Evolutionary conservation across 37 sponge, comb jelly and placozoan genomes (phyloP).

Genomic region (Haliclona indistincta): DNA sequence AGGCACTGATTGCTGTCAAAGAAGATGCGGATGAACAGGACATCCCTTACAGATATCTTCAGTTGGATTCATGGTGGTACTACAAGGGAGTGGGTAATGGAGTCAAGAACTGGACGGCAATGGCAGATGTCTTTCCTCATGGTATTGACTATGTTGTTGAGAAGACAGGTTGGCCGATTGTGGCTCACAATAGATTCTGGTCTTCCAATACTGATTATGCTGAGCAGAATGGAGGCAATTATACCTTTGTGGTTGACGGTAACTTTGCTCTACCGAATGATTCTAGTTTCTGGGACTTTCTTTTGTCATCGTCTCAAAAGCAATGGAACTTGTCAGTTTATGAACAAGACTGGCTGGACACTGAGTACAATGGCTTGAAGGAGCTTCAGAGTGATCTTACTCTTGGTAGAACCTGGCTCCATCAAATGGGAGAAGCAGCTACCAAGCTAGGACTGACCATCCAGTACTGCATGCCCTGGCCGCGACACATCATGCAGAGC

Average conservation of each 20-base stretch:
- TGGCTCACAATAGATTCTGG: conserved; percentile 68
- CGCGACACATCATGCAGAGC: conserved; percentile 41
- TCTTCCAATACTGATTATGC: conserved; percentile 40
- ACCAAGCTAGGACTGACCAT: conserved; percentile 24
- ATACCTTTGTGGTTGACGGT: conserved; percentile 26
- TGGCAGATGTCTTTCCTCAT: conserved; percentile 45
- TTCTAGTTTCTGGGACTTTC: conserved; percentile 24
- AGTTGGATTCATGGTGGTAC: conserved; percentile 63
- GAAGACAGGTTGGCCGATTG: conserved; percentile 52
- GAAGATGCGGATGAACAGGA: conserved; percentile 2
- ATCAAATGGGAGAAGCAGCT: conserved; percentile 62
- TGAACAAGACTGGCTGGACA: conserved; percentile 66
- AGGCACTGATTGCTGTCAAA: conserved; percentile 23
- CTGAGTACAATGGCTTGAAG: conserved; percentile 1
- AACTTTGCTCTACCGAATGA: conserved; percentile 35
- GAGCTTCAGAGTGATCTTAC: conserved; percentile 17
- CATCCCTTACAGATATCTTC: conserved; percentile 35
- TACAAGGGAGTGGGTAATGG: conserved; percentile 46
- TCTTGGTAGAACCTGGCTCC: conserved; percentile 46
- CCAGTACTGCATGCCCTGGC: conserved; percentile 70
- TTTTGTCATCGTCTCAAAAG: conserved; percentile 17
- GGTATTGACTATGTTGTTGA: conserved; percentile 26
- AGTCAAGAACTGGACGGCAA: conserved; percentile 65
- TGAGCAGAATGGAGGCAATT: conserved; percentile 39
- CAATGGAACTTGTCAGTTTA: conserved; percentile 46